These are phyloP conservation scores for Diachasma alloeum DNA, from an alignment of 1,140 invertebrate species.

Conservation along the genomic window DNA sequence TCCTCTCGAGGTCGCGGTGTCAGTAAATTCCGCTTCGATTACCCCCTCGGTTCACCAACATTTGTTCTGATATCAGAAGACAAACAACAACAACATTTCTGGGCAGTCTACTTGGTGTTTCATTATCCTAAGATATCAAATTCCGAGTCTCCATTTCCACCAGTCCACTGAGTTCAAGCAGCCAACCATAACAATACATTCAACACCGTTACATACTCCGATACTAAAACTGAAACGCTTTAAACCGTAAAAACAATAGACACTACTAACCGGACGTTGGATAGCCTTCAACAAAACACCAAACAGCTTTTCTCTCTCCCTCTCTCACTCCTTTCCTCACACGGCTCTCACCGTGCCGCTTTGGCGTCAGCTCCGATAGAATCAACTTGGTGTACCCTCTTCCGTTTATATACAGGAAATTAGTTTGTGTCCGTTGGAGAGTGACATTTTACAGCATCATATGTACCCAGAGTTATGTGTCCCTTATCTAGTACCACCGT, in stretches of 20 bases:
- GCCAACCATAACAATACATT: neutral
- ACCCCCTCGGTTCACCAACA: no score
- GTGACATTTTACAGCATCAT: slow-evolving; percentile 15
- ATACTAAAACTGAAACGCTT: neutral
- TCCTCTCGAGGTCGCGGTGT: no score
- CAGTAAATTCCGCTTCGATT: no score
- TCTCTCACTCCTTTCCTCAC: neutral
- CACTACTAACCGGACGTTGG: neutral
- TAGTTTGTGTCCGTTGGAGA: slow-evolving; percentile 30
- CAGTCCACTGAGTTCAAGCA: neutral
- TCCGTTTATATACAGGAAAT: slow-evolving; percentile 32
- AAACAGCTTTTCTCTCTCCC: neutral
- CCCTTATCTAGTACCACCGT: slow-evolving; percentile 5
- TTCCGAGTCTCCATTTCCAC: neutral
- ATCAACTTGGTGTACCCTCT: slow-evolving; percentile 7
- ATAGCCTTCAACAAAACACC: slow-evolving; percentile 9
- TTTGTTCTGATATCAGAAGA: no score
- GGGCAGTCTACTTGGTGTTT: neutral
- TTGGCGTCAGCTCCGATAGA: neutral
- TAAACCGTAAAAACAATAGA: neutral
- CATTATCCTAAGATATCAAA: neutral
- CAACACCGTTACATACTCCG: neutral
- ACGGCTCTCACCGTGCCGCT: neutral
- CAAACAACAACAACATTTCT: neutral
- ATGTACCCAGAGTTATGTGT: neutral